phyloP scores from a whole-genome alignment of 1,140 invertebrate genomes.

The Centruroides vittatus region DNA sequence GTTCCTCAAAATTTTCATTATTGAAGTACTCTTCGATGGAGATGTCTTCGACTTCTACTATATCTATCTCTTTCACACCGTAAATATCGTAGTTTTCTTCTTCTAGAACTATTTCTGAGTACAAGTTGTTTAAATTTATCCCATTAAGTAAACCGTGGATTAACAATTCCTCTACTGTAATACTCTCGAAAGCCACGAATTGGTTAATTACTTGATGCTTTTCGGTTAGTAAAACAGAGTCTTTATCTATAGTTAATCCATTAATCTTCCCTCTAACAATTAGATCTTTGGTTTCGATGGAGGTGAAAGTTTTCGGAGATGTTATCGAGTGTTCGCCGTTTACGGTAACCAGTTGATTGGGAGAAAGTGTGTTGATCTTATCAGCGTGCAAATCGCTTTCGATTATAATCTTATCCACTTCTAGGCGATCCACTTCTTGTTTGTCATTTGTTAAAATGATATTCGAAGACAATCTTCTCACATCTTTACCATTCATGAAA shows the following conservation, averaged over 20 bases:
- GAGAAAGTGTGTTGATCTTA: slow-evolving; percentile 7
- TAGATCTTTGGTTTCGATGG: not conserved
- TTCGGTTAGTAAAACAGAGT: slow-evolving; percentile 3
- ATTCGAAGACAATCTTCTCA: slow-evolving; percentile 4
- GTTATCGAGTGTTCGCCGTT: slow-evolving; percentile 9
- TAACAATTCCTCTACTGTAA: not conserved
- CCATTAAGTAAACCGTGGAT: slow-evolving; percentile 2
- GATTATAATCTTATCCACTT: slow-evolving; percentile 3
- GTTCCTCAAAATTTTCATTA: slow-evolving; percentile 9
- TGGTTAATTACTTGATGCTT: slow-evolving; percentile 9
- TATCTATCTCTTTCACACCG: slow-evolving; percentile 8
- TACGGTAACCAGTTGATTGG: slow-evolving; percentile 8
- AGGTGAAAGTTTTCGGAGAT: slow-evolving; percentile 4
- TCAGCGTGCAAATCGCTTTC: slow-evolving; percentile 1
- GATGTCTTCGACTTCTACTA: slow-evolving; percentile 1
- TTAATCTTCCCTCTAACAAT: slow-evolving; percentile 7
- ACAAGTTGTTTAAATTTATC: slow-evolving; percentile 9
- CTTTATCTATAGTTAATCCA: slow-evolving; percentile 7
- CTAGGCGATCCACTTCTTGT: slow-evolving; percentile 4
- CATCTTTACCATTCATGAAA: slow-evolving; percentile 7
- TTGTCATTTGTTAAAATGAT: slow-evolving; percentile 9
- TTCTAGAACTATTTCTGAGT: slow-evolving; percentile 1
- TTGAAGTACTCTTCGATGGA: slow-evolving; percentile 1
- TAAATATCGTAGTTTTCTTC: slow-evolving; percentile 4
- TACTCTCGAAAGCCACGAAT: slow-evolving; percentile 1